Percentiles rank a stretch among this genome's conserved stretches.
Conservation (phyloP, 2,797 vertebrate genomes). For the Gymnocypris eckloni region DNA sequence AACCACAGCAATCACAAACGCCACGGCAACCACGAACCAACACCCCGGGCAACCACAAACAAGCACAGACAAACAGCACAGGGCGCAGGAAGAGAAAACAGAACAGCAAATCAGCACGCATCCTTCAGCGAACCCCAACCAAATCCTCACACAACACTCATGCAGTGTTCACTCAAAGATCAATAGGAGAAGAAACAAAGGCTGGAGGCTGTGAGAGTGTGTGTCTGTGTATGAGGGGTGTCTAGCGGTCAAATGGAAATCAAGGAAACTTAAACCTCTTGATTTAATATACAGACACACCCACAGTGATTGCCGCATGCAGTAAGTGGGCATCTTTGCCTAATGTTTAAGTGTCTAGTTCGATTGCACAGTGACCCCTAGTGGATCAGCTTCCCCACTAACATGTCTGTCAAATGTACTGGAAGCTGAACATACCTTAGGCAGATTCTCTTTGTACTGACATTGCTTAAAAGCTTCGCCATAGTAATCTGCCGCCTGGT, state of each 20-base stretch:
- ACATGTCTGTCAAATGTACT: background rate
- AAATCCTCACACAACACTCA: constrained; percentile 59
- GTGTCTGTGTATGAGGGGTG: constrained; percentile 7
- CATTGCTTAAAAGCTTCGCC: constrained; percentile 98
- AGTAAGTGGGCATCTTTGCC: constrained; percentile 23
- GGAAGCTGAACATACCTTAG: constrained; percentile 86
- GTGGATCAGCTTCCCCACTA: background rate
- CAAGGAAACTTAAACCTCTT: background rate
- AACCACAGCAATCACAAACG: constrained; percentile 78
- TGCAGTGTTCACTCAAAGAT: constrained; percentile 59
- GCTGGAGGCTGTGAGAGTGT: constrained; percentile 21
- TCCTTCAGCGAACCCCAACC: constrained; percentile 65
- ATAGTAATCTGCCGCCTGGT: constrained; percentile 97
- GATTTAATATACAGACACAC: background rate
- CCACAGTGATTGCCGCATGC: constrained; percentile 47
- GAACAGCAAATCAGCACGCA: constrained; percentile 80
- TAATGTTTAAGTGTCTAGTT: background rate
- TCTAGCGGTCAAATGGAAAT: constrained; percentile 3
- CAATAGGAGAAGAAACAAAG: constrained; percentile 53
- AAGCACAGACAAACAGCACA: constrained; percentile 73
- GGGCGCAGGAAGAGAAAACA: constrained; percentile 83
- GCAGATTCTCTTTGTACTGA: constrained; percentile 97
- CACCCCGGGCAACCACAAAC: constrained; percentile 81
- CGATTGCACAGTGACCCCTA: constrained; percentile 30
- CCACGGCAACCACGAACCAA: constrained; percentile 73